Evolutionary conservation across 2,797 vertebrate species (phyloP).

Genomic region (Myotis daubentonii): DNA sequence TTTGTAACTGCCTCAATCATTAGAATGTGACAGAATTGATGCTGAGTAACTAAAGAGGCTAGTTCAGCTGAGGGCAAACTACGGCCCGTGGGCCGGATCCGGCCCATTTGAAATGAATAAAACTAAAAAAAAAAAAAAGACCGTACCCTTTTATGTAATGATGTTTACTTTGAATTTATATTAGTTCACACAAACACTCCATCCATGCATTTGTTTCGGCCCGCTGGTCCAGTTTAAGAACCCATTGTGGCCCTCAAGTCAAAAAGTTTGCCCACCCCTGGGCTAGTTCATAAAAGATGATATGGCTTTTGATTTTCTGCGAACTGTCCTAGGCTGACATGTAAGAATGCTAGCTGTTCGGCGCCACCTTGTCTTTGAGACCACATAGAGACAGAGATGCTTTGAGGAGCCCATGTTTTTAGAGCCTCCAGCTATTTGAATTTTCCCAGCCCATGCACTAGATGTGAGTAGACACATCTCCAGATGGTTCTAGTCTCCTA

Average conservation of each 20-base stretch:
- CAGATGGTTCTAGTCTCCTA: neutral
- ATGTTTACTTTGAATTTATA: too few species aligned
- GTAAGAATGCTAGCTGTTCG: neutral
- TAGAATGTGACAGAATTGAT: neutral
- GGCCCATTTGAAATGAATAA: too few species aligned
- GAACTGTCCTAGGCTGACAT: neutral
- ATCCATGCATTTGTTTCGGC: too few species aligned
- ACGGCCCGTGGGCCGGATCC: too few species aligned
- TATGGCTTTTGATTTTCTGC: neutral
- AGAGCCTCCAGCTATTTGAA: neutral
- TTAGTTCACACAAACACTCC: too few species aligned
- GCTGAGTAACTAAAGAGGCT: neutral
- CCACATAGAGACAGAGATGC: fast-evolving
- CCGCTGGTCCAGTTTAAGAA: too few species aligned
- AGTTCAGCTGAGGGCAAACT: too few species aligned
- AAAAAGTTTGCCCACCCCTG: too few species aligned
- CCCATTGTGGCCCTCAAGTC: too few species aligned
- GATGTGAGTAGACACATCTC: neutral
- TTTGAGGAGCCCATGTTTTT: neutral
- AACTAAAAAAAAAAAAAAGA: too few species aligned
- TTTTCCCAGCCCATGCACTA: neutral
- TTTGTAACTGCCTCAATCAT: neutral
- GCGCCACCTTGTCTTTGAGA: neutral
- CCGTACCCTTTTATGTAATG: too few species aligned
- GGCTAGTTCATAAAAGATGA: neutral